Evolutionary conservation across 2,888 invertebrate genomes (phyloP).

Genomic region (Luperina testacea): DNA sequence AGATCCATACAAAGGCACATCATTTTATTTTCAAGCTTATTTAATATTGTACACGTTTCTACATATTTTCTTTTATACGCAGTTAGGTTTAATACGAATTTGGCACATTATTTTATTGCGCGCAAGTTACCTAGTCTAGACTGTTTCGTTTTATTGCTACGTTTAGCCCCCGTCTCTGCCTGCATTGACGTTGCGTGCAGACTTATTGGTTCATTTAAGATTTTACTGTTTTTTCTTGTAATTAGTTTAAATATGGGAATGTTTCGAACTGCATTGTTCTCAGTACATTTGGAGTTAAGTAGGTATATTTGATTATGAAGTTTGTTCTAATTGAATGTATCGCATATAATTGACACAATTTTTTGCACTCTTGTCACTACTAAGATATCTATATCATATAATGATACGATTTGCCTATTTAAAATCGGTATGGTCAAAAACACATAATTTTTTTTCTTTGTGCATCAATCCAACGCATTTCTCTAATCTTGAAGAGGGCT

Average conservation of each 20-base stretch:
- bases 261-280: not conserved
- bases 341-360: not conserved
- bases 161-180: slow-evolving; percentile 26
- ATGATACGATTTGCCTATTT: not conserved
- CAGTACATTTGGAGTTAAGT: not conserved
- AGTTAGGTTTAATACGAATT: slow-evolving; percentile 48
- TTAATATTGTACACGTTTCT: slow-evolving; percentile 7
- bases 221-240: slow-evolving; percentile 41
- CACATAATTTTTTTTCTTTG: not conserved
- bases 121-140: slow-evolving; percentile 60
- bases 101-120: slow-evolving; percentile 51
- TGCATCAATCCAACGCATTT: slow-evolving; percentile 24
- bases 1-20: not conserved
- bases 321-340: not conserved
- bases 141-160: slow-evolving; percentile 43
- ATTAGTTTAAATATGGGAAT: slow-evolving; percentile 20
- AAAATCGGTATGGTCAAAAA: slow-evolving; percentile 6
- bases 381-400: not conserved
- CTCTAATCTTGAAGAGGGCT: slow-evolving; percentile 25
- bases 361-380: not conserved
- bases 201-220: slow-evolving; percentile 47
- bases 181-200: slow-evolving; percentile 41
- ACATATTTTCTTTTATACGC: slow-evolving; percentile 22
- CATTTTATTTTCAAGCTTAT: not conserved
- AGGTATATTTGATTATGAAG: not conserved